Conservation (phyloP, 2,797 vertebrate species). For the Sphenodon punctatus region DNA sequence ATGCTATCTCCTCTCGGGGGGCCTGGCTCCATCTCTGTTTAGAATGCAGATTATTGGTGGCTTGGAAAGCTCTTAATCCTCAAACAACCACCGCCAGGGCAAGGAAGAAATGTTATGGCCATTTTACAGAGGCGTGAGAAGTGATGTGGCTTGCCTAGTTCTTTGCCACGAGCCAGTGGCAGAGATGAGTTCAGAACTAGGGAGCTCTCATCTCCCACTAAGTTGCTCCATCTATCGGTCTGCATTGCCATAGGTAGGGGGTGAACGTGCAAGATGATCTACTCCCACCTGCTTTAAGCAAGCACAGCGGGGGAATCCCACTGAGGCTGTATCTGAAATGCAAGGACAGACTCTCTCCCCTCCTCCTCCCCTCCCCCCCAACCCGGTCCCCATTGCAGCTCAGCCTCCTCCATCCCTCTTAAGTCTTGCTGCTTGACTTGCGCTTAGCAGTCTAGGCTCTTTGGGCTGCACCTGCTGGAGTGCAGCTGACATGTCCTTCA, state of each 20-base stretch:
- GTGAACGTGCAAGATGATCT: not conserved
- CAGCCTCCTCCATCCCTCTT: too few species aligned
- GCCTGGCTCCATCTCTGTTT: too few species aligned
- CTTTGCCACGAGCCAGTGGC: not conserved
- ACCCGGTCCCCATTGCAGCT: not conserved
- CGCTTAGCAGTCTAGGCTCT: too few species aligned
- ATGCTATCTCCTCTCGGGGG: too few species aligned
- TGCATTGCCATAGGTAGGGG: not conserved
- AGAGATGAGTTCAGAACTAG: not conserved
- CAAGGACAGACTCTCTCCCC: not conserved
- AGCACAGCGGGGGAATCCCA: not conserved
- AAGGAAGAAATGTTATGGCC: not conserved
- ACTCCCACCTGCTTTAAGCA: not conserved
- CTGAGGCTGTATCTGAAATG: not conserved
- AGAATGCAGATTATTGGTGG: too few species aligned
- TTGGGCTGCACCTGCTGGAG: accelerated
- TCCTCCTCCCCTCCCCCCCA: not conserved
- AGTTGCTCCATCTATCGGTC: not conserved
- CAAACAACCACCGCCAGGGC: not conserved
- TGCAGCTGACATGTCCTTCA: too few species aligned
- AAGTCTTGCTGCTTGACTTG: not conserved
- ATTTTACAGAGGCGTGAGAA: not conserved
- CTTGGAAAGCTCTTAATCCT: too few species aligned
- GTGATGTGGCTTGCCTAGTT: not conserved
- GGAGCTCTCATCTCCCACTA: not conserved